phyloP scores from a whole-genome alignment of 1,140 invertebrate genomes.

The Apis mellifera region DNA sequence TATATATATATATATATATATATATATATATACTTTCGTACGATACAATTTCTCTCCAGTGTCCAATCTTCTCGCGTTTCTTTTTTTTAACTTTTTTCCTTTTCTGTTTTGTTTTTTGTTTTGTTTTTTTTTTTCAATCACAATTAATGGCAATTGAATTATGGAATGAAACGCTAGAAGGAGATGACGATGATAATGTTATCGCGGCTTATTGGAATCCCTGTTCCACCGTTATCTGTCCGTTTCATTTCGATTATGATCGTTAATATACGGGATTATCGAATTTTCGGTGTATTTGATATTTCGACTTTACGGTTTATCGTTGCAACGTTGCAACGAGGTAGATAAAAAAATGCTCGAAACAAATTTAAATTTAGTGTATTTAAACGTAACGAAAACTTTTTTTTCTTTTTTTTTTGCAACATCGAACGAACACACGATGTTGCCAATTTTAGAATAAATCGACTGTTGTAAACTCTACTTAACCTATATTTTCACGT shows the following conservation, averaged over 20 bases:
- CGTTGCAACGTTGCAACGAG: too few species aligned
- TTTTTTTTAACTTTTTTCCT: accelerated
- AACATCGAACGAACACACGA: too few species aligned
- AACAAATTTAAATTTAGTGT: too few species aligned
- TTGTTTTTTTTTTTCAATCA: not conserved
- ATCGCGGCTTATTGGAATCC: not conserved
- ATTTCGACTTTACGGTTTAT: too few species aligned
- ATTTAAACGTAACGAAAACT: too few species aligned
- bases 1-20: not conserved
- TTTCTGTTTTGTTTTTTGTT: not conserved
- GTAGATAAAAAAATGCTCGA: too few species aligned
- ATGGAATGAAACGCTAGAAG: conserved; percentile 7
- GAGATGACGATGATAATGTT: conserved; percentile 21
- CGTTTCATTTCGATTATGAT: conserved; percentile 8
- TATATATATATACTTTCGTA: conserved; percentile 34
- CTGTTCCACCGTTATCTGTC: not conserved
- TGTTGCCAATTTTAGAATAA: too few species aligned
- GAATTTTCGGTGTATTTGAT: too few species aligned
- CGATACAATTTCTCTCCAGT: conserved; percentile 8
- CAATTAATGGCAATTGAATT: conserved; percentile 30
- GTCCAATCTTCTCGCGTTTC: too few species aligned
- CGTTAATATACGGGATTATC: not conserved
- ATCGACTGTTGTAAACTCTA: too few species aligned
- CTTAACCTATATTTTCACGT: too few species aligned
- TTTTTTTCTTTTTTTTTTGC: too few species aligned